Conservation (phyloP, 2,888 invertebrate species). For the Drosophila nr. fundita region DNA sequence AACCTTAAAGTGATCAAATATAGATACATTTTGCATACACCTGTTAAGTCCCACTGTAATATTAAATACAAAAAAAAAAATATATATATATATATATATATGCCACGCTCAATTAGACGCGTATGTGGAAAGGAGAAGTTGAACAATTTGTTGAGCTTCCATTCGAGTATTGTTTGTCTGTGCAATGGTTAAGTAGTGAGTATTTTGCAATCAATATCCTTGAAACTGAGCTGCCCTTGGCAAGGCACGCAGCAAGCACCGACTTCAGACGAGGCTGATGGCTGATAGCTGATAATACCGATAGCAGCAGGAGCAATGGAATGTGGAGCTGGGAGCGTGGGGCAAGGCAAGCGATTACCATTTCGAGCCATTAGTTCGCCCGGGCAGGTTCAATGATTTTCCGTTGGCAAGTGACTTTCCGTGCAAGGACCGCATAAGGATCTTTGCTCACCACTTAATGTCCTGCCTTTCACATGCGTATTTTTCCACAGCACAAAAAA, state of each 20-base stretch:
- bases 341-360: slow-evolving; percentile 42
- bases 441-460: slow-evolving; percentile 50
- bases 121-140: slow-evolving; percentile 4
- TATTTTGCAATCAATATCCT: slow-evolving; percentile 47
- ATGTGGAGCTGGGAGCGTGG: background rate
- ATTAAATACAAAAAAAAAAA: background rate
- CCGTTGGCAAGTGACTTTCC: slow-evolving; percentile 46
- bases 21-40: background rate
- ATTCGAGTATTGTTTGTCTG: slow-evolving; percentile 33
- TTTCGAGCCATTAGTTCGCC: slow-evolving; percentile 49
- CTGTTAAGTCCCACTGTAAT: background rate
- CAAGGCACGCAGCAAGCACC: slow-evolving; percentile 9
- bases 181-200: slow-evolving; percentile 48
- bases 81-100: background rate
- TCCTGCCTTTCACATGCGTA: slow-evolving; percentile 45
- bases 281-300: slow-evolving; percentile 14
- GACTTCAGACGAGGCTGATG: background rate
- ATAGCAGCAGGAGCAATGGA: slow-evolving; percentile 26
- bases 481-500: slow-evolving; percentile 6
- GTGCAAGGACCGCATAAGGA: slow-evolving; percentile 32
- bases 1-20: background rate
- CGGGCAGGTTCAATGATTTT: slow-evolving; percentile 44
- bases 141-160: slow-evolving; percentile 10
- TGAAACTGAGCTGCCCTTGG: slow-evolving; percentile 34
- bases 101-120: slow-evolving; percentile 5